A percentile compares a stretch with the other conserved stretches of the same genome.
Evolutionary conservation across 2,888 invertebrate species (phyloP).

Genomic region (Cartodere bifasciata): DNA sequence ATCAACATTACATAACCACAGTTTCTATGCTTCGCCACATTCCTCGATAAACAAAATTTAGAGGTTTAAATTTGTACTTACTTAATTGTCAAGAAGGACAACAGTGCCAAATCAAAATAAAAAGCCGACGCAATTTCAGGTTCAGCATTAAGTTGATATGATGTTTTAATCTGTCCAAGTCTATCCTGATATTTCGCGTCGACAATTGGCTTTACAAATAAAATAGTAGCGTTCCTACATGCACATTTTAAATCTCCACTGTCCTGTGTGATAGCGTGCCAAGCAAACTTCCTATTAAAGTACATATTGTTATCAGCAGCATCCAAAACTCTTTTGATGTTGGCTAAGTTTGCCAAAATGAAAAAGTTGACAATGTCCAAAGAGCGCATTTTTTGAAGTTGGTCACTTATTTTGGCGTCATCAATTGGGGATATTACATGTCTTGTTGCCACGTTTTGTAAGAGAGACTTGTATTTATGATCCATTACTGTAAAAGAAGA

Average conservation of each 20-base stretch:
- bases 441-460: conserved; percentile 81
- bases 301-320: conserved; percentile 60
- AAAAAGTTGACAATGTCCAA: conserved; percentile 86
- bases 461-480: conserved; percentile 81
- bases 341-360: conserved; percentile 59
- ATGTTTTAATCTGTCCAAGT: conserved; percentile 54
- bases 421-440: conserved; percentile 72
- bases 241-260: conserved; percentile 61
- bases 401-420: conserved; percentile 42
- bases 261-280: conserved; percentile 73
- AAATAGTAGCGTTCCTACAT: conserved; percentile 63
- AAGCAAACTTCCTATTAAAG: conserved; percentile 70
- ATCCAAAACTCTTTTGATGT: conserved; percentile 41
- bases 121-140: conserved; percentile 72
- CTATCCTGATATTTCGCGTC: conserved; percentile 57
- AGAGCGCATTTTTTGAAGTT: conserved; percentile 59
- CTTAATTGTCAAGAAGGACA: conserved; percentile 62
- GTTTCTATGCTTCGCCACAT: no score
- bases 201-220: conserved; percentile 60
- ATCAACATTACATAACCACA: no score
- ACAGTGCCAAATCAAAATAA: conserved; percentile 73
- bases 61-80: conserved; percentile 38
- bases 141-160: conserved; percentile 56
- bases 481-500: conserved; percentile 68
- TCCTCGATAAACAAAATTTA: no score